Evolutionary conservation across 2,888 invertebrate genomes (phyloP).

Genomic region (Lepidocyrtinus sp.): DNA sequence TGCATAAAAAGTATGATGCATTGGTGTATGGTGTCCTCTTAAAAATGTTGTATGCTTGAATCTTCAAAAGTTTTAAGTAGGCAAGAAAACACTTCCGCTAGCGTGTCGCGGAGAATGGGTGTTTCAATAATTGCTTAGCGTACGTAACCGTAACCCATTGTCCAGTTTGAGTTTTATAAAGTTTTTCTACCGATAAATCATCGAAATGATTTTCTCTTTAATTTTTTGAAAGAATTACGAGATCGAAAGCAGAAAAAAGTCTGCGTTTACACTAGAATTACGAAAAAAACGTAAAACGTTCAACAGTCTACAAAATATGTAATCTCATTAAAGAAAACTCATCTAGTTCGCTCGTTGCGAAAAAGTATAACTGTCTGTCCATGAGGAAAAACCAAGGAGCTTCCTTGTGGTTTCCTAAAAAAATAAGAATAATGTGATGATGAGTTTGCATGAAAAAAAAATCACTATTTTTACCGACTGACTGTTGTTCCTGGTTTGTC

Average conservation of each 20-base stretch:
- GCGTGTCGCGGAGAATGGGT: not conserved
- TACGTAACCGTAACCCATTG: not conserved
- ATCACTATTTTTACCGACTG: slow-evolving; percentile 18
- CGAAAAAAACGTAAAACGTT: too few relatives aligned
- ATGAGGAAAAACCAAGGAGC: slow-evolving; percentile 17
- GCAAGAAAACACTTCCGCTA: not conserved
- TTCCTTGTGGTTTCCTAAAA: slow-evolving; percentile 16
- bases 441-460: slow-evolving; percentile 12
- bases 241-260: slow-evolving; percentile 32
- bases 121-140: not conserved
- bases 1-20: slow-evolving; percentile 32
- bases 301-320: not conserved
- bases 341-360: not conserved
- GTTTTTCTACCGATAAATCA: slow-evolving; percentile 61
- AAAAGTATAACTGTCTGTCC: not conserved
- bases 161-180: not conserved
- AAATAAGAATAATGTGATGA: not conserved
- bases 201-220: slow-evolving; percentile 33
- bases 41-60: slow-evolving; percentile 6
- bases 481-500: slow-evolving; percentile 51
- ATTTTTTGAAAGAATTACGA: slow-evolving; percentile 51
- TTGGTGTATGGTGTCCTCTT: slow-evolving; percentile 15
- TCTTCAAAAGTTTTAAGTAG: slow-evolving; percentile 2
- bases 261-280: not conserved
- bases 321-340: not conserved